Percentiles rank a stretch among this genome's conserved stretches.
These are phyloP conservation scores for Acanthopagrus latus DNA, from an alignment of 2,797 vertebrate species.

Conservation along the genomic window DNA sequence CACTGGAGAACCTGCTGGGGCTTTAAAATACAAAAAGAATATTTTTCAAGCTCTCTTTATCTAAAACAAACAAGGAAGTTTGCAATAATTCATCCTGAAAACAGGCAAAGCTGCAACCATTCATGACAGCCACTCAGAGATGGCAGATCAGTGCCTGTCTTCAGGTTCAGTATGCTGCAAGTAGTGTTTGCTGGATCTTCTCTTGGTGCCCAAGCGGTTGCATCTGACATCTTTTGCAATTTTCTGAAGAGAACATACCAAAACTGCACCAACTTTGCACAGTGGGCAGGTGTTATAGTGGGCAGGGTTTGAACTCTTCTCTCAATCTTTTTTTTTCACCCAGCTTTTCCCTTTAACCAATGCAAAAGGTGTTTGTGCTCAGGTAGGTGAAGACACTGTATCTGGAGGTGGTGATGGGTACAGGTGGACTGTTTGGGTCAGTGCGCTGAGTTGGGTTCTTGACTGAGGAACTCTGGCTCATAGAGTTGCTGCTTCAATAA, in stretches of 20 bases:
- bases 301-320: too few relatives aligned
- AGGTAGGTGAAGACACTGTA: neutral
- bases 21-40: neutral
- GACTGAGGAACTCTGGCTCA: constrained; percentile 9
- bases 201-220: neutral
- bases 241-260: neutral
- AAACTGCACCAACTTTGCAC: neutral
- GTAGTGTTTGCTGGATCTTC: neutral
- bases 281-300: neutral
- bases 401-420: neutral
- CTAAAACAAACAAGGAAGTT: neutral
- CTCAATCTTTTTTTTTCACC: neutral
- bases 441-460: neutral
- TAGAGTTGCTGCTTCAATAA: constrained; percentile 39
- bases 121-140: neutral
- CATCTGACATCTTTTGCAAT: neutral
- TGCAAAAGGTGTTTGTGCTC: neutral
- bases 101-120: neutral
- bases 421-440: constrained; percentile 22
- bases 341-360: neutral
- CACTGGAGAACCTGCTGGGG: neutral
- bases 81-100: neutral
- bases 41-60: neutral
- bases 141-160: neutral
- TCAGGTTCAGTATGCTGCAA: neutral